Evolutionary conservation across 2,113 vertebrate species (phyloP).

Genomic region (Hydrolagus affinis): DNA sequence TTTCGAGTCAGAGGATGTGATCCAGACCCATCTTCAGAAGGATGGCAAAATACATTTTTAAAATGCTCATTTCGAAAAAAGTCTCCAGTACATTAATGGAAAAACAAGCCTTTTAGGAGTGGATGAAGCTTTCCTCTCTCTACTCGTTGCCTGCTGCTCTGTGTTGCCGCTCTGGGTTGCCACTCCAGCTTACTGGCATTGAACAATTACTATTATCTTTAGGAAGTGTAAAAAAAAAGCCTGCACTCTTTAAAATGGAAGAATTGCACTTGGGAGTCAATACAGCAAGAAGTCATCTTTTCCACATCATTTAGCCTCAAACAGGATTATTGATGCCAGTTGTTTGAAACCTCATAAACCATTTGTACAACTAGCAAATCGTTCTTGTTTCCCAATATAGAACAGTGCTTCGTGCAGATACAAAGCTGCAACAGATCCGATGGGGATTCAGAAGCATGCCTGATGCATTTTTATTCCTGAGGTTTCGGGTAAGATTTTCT

Average conservation of each 20-base stretch:
- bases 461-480: slow-evolving; percentile 62
- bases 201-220: neutral
- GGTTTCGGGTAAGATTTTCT: slow-evolving; percentile 63
- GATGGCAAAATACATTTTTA: slow-evolving; percentile 42
- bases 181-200: neutral
- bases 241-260: slow-evolving; percentile 36
- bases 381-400: slow-evolving; percentile 36
- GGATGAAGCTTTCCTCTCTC: slow-evolving; percentile 11
- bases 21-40: slow-evolving; percentile 42
- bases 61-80: slow-evolving; percentile 38
- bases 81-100: slow-evolving; percentile 35
- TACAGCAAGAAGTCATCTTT: slow-evolving; percentile 41
- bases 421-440: slow-evolving; percentile 48
- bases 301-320: slow-evolving; percentile 39
- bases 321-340: slow-evolving; percentile 47
- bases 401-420: slow-evolving; percentile 49
- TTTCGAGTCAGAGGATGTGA: slow-evolving; percentile 48
- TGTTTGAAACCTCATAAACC: slow-evolving; percentile 37
- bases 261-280: slow-evolving; percentile 43
- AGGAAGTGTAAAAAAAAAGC: slow-evolving; percentile 33
- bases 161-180: neutral
- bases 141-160: neutral
- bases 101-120: neutral
- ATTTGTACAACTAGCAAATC: slow-evolving; percentile 29
- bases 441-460: slow-evolving; percentile 64